Evolutionary conservation across 1,140 invertebrate genomes (phyloP).

Genomic region (Lasioglossum baleicum): DNA sequence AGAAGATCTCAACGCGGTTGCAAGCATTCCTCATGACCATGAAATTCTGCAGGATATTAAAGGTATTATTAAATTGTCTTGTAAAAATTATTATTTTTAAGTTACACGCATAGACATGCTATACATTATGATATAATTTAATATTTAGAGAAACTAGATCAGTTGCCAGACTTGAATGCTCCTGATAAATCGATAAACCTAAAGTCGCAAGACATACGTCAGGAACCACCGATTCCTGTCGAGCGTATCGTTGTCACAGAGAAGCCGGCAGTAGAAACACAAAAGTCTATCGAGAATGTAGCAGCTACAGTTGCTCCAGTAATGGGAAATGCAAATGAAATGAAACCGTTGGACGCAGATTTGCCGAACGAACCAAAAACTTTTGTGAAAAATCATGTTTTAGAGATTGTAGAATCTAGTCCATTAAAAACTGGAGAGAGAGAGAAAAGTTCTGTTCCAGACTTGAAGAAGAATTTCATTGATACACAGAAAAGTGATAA

Average conservation of each 20-base stretch:
- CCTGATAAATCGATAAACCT: slow-evolving; percentile 28
- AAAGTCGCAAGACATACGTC: slow-evolving; percentile 68
- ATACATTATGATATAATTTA: not conserved
- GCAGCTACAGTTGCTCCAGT: slow-evolving; percentile 49
- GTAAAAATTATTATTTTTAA: not conserved
- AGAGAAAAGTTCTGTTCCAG: slow-evolving; percentile 76
- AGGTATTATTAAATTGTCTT: slow-evolving; percentile 48
- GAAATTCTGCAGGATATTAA: slow-evolving; percentile 62
- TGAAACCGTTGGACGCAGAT: slow-evolving; percentile 46
- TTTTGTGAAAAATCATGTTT: slow-evolving; percentile 50
- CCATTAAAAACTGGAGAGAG: slow-evolving; percentile 75
- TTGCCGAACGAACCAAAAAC: slow-evolving; percentile 38
- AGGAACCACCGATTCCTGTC: slow-evolving; percentile 81
- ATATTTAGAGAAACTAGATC: slow-evolving; percentile 41
- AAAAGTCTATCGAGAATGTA: slow-evolving; percentile 47
- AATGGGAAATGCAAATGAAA: slow-evolving; percentile 58
- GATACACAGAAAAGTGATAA: slow-evolving; percentile 65
- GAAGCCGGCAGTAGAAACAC: slow-evolving; percentile 51
- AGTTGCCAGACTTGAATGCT: slow-evolving; percentile 21
- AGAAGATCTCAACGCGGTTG: slow-evolving; percentile 60
- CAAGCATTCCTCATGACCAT: slow-evolving; percentile 55
- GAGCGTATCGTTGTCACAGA: slow-evolving; percentile 68
- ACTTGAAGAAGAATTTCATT: slow-evolving; percentile 68
- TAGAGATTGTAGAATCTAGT: slow-evolving; percentile 68
- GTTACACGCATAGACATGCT: not conserved